Base-by-base conservation (phyloP, 2,113 vertebrate species). In the Nannospalax galili region DNA sequence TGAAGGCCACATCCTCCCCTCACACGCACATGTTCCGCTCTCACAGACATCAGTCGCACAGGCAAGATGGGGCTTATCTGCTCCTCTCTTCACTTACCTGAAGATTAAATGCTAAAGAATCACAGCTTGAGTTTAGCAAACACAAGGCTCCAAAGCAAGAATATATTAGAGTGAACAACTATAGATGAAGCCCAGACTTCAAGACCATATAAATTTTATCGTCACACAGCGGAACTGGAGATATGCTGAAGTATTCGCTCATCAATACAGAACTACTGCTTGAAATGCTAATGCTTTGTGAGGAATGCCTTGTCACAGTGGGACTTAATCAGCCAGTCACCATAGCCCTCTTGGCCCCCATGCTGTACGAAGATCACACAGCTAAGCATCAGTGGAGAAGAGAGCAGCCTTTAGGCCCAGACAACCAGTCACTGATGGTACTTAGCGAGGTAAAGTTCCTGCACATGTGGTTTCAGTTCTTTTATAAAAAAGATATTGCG, bases 1-100 rank as follows among this genome's bases (percentile, higher is more conserved):
- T 15, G 56, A 95, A 92, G 94, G 91, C 82, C 96, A 94, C 6
- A 22, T 93, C 88, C 96, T 81, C 0, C 78, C 90, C 91, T 79
- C 92, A 95, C 79, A 75, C 5, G 72, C 35, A 86, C 40, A 58
- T 88, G 90, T 0, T 74, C 56, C 52, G 37, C 80, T 97, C 96
- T 95, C 62, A 84, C 0, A 91, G 84, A 67, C 95, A 90, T 93
- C 84, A 60, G 88, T 92, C 87, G 15, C 77, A 60, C 20, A 48
- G 37, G 6, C 56, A 67, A 19, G 58, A 52, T 58, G 26, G 15
- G 24, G 35, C 35, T 48, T 87, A 84, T 69, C 67, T 60, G 48
- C 15, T 48, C 35, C n/a, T 92, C 42, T 60, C 52, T 19, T 70
- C 48, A 62, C 81, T 75, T 77, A 77, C 82, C 70, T 89, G 22